phyloP scores from a whole-genome alignment of 2,797 vertebrate genomes.

The Centropyge bicolor region DNA sequence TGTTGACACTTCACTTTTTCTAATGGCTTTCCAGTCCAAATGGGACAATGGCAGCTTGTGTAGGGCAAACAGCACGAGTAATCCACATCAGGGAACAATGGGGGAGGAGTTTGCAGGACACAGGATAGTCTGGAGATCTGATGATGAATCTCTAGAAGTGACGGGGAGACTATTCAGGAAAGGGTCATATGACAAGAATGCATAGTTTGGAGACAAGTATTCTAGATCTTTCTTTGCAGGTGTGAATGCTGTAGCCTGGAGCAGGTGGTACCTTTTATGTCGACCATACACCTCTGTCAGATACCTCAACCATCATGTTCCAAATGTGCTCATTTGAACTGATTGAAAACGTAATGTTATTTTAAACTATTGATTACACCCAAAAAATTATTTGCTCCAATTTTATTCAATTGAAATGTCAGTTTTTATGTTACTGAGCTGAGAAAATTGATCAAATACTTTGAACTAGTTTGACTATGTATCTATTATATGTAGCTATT shows the following conservation, averaged over 20 bases:
- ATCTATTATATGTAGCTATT: too few species aligned
- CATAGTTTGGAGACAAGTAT: not conserved
- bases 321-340: not conserved
- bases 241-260: not conserved
- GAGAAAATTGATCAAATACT: not conserved
- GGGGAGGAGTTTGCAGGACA: conserved; percentile 7
- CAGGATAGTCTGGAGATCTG: conserved; percentile 18
- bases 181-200: conserved; percentile 8
- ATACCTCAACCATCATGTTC: not conserved
- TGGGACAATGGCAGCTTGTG: conserved; percentile 64
- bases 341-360: not conserved
- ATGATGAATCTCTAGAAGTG: conserved; percentile 25
- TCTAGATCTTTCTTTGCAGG: conserved; percentile 11
- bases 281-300: not conserved
- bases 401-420: not conserved
- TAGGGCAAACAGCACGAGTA: conserved; percentile 20
- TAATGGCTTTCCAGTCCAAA: conserved; percentile 44
- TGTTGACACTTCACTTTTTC: conserved; percentile 59
- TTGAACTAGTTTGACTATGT: not conserved
- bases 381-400: too few species aligned
- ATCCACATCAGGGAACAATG: conserved; percentile 29
- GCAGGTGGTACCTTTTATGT: not conserved
- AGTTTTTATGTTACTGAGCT: not conserved
- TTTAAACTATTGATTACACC: not conserved
- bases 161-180: not conserved